Percentiles rank a stretch among this genome's conserved stretches.
Evolutionary conservation across 2,888 invertebrate species (phyloP).

Genomic region (Zelleria hepariella): DNA sequence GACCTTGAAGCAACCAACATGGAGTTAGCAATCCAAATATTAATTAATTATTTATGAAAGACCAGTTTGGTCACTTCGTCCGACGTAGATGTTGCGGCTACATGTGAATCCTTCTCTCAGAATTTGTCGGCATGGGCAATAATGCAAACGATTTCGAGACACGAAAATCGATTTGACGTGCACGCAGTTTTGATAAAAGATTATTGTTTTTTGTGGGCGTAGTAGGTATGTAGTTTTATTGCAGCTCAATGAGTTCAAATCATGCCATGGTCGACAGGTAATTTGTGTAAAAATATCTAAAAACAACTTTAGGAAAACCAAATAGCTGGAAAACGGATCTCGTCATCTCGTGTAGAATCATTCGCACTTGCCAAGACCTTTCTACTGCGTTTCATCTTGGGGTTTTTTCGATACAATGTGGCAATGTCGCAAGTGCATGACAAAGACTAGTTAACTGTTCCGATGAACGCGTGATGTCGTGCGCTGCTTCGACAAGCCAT

Average conservation of each 20-base stretch:
- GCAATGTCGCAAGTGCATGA: background rate
- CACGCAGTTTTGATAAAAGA: background rate
- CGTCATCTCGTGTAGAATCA: background rate
- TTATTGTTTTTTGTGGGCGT: background rate
- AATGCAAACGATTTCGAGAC: background rate
- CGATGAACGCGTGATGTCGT: background rate
- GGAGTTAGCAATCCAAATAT: constrained; percentile 56
- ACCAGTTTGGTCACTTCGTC: constrained; percentile 56
- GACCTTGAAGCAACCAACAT: constrained; percentile 50
- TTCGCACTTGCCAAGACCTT: background rate
- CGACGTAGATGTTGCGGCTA: constrained; percentile 15
- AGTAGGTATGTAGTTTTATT: background rate
- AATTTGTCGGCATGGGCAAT: too few species aligned
- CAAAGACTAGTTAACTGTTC: background rate
- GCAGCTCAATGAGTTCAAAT: background rate
- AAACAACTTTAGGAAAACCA: background rate
- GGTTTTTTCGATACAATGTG: background rate
- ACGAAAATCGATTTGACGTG: background rate
- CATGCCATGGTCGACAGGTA: background rate
- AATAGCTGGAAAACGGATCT: background rate
- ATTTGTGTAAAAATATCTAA: background rate
- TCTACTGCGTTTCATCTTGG: background rate
- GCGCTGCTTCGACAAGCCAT: background rate
- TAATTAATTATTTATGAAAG: constrained; percentile 58
- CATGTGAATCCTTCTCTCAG: background rate